Evolutionary conservation across 2,113 vertebrate species (phyloP).

Genomic region (Rissa tridactyla): DNA sequence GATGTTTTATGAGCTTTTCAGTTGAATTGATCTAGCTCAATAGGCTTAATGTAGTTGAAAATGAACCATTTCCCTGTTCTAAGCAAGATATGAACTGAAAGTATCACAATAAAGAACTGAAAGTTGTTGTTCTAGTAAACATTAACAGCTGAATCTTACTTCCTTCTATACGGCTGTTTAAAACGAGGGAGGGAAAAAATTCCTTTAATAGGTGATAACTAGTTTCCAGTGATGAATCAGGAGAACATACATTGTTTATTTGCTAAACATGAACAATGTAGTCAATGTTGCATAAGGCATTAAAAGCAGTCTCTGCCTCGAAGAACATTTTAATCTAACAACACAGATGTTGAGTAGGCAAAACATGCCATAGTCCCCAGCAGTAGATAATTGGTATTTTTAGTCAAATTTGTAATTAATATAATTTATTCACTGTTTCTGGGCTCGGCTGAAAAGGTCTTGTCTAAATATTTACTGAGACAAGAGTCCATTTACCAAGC

Average conservation of each 20-base stretch:
- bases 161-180: neutral
- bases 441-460: neutral
- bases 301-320: neutral
- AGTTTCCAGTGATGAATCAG: neutral
- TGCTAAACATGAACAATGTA: neutral
- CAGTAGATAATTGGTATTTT: neutral
- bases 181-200: neutral
- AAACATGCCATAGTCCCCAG: neutral
- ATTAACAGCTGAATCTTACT: neutral
- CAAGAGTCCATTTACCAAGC: neutral
- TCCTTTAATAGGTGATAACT: neutral
- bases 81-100: neutral
- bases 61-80: neutral
- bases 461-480: neutral
- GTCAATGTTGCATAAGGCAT: neutral
- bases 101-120: neutral
- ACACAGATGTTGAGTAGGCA: conserved; percentile 1
- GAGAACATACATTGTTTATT: neutral
- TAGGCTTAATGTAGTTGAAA: neutral
- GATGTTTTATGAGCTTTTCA: neutral
- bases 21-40: neutral
- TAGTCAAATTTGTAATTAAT: neutral
- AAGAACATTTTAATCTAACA: conserved; percentile 3
- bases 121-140: neutral
- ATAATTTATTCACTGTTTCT: neutral